Evolutionary conservation across 2,113 vertebrate genomes (phyloP).

Genomic region (Ptilorrhoa leucosticta): DNA sequence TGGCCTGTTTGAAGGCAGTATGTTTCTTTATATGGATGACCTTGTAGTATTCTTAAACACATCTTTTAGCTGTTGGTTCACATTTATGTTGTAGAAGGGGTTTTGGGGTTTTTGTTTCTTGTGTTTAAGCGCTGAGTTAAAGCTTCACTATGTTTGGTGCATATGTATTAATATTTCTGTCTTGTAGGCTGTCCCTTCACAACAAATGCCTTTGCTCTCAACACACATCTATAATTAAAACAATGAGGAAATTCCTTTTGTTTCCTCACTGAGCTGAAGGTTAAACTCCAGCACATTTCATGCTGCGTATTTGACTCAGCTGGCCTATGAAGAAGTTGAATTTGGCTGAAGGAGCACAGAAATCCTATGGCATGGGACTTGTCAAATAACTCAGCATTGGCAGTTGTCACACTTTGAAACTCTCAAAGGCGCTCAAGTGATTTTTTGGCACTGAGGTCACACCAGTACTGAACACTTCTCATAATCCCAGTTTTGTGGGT

Average conservation of each 20-base stretch:
- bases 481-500: background rate
- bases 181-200: background rate
- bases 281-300: background rate
- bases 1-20: background rate
- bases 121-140: background rate
- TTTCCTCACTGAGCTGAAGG: background rate
- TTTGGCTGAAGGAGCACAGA: background rate
- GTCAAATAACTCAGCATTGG: background rate
- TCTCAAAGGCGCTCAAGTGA: background rate
- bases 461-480: rapidly evolving
- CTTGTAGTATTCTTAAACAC: background rate
- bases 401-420: background rate
- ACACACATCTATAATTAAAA: background rate
- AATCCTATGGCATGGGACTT: background rate
- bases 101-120: background rate
- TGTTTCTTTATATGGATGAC: background rate
- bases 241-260: background rate
- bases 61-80: background rate
- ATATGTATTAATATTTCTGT: background rate
- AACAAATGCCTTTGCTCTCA: background rate
- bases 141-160: background rate
- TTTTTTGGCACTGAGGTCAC: background rate
- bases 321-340: background rate
- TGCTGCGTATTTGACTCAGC: background rate
- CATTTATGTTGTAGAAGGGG: background rate